A percentile compares a stretch with the other conserved stretches of the same genome.
Conservation (phyloP, 2,888 invertebrate species). For the Rhorus exstirpatorius region DNA sequence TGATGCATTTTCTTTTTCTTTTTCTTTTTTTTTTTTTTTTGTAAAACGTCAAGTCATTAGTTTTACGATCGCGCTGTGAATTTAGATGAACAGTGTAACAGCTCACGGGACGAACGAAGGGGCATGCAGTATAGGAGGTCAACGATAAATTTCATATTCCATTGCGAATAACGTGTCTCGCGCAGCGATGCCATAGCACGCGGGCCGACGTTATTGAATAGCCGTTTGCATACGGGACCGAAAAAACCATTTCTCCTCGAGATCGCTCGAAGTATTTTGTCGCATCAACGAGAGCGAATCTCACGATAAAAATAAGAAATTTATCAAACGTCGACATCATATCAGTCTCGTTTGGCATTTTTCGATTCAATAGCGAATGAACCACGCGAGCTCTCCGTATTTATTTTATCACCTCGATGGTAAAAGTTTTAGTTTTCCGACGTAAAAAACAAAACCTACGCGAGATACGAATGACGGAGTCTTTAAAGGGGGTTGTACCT, state of each 20-base stretch:
- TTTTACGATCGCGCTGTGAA: slow-evolving; percentile 79
- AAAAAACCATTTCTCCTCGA: slow-evolving; percentile 11
- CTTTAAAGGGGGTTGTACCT: no score
- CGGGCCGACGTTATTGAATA: slow-evolving; percentile 76
- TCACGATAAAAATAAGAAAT: slow-evolving; percentile 72
- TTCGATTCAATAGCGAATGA: background rate
- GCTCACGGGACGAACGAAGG: slow-evolving; percentile 70
- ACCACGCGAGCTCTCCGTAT: background rate
- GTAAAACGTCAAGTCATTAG: slow-evolving; percentile 76
- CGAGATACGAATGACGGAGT: no score
- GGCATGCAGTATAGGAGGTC: slow-evolving; percentile 35
- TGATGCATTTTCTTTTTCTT: slow-evolving; percentile 1
- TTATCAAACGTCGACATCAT: slow-evolving; percentile 48
- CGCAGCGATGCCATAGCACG: slow-evolving; percentile 40
- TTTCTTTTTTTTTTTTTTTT: slow-evolving; percentile 59
- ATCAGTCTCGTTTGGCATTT: background rate
- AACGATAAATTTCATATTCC: slow-evolving; percentile 82
- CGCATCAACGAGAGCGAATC: slow-evolving; percentile 70
- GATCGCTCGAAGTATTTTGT: slow-evolving; percentile 26
- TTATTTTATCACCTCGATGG: slow-evolving; percentile 8
- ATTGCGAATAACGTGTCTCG: slow-evolving; percentile 72
- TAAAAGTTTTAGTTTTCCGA: background rate
- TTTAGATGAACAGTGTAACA: slow-evolving; percentile 80
- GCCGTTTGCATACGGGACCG: slow-evolving; percentile 74
- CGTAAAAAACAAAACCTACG: background rate